phyloP scores from a whole-genome alignment of 2,113 vertebrate species.

The Lophochroa leadbeateri region DNA sequence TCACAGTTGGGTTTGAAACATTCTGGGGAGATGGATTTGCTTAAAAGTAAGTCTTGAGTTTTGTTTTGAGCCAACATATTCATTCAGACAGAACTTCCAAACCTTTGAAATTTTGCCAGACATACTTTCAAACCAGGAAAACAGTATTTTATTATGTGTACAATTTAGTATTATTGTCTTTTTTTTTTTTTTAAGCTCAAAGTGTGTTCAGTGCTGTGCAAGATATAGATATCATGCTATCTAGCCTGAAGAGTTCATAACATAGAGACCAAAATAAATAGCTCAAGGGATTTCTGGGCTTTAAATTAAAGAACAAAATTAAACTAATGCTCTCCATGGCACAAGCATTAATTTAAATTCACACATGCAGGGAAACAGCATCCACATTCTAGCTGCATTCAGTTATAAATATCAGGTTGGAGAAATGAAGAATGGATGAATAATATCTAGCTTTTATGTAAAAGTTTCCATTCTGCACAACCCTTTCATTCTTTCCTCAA shows the following conservation, averaged over 20 bases:
- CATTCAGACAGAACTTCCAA: not conserved
- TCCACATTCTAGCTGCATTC: not conserved
- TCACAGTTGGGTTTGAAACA: not conserved
- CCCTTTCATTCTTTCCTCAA: not conserved
- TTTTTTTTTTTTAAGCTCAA: not conserved
- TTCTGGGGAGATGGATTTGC: not conserved
- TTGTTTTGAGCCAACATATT: not conserved
- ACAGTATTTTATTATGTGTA: not conserved
- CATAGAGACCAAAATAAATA: not conserved
- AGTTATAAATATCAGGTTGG: not conserved
- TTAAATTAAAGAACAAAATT: not conserved
- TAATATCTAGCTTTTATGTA: not conserved
- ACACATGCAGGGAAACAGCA: not conserved
- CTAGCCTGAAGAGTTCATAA: not conserved
- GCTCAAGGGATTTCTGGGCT: not conserved
- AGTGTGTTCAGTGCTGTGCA: not conserved
- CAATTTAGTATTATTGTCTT: not conserved
- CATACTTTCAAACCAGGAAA: not conserved
- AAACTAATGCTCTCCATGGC: not conserved
- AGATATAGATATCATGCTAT: not conserved
- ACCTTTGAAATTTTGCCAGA: not conserved
- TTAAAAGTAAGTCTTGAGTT: not conserved
- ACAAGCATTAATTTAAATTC: not conserved
- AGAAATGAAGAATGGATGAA: not conserved
- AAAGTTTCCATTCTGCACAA: not conserved